phyloP scores from a whole-genome alignment of 1,140 invertebrate genomes.

The Uloborus diversus region DNA sequence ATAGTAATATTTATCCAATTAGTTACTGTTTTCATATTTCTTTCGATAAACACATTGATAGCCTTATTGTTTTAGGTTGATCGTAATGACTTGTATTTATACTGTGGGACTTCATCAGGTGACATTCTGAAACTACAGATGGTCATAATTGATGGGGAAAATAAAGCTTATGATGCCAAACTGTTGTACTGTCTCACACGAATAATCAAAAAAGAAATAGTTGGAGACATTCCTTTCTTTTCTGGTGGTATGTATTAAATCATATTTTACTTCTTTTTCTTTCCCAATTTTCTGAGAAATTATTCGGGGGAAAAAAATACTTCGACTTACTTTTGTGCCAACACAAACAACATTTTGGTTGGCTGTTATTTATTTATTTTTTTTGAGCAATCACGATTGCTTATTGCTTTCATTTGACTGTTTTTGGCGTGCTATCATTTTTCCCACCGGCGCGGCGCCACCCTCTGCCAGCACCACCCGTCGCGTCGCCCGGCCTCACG shows the following conservation, averaged over 20 bases:
- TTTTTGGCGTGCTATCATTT: too few species aligned
- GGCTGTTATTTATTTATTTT: too few species aligned
- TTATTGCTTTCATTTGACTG: too few species aligned
- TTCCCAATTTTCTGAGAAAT: conserved; percentile 54
- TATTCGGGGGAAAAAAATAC: too few species aligned
- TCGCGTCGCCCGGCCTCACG: too few species aligned
- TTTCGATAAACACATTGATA: not conserved
- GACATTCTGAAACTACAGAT: conserved; percentile 71
- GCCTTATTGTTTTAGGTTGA: conserved; percentile 65
- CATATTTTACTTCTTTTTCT: too few species aligned
- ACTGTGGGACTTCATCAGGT: conserved; percentile 85
- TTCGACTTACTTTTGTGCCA: too few species aligned
- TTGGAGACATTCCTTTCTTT: conserved; percentile 25
- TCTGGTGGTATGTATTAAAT: conserved; percentile 22
- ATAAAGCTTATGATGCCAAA: conserved; percentile 11
- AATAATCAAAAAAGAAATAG: conserved; percentile 33
- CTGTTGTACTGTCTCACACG: conserved; percentile 18
- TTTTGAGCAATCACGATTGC: too few species aligned
- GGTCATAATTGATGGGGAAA: conserved; percentile 3
- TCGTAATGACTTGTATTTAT: conserved; percentile 75
- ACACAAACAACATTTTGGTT: too few species aligned
- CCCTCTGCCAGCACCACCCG: too few species aligned
- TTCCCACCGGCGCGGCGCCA: too few species aligned
- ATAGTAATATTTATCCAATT: conserved; percentile 67
- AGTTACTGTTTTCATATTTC: not conserved